phyloP scores from a whole-genome alignment of 2,888 invertebrate species.

The Sussaba pulchella region DNA sequence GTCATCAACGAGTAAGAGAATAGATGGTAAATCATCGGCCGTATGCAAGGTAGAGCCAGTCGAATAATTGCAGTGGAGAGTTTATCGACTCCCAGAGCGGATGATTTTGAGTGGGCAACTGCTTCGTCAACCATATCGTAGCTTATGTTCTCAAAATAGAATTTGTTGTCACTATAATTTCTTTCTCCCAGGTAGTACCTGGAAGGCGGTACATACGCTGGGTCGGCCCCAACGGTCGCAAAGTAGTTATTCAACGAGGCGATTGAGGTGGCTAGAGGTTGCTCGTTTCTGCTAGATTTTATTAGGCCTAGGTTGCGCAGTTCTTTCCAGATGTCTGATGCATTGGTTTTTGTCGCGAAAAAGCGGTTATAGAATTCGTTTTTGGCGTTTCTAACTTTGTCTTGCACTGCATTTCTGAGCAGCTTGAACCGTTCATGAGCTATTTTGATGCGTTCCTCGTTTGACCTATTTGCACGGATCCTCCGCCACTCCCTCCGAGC shows the following conservation, averaged over 20 bases:
- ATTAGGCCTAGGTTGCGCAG: conserved; percentile 12
- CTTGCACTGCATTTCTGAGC: conserved; percentile 19
- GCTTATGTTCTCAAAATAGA: conserved; percentile 9
- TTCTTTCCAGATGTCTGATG: conserved; percentile 7
- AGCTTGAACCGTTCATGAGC: conserved; percentile 1
- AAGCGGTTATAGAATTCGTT: conserved; percentile 5
- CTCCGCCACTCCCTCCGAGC: no score
- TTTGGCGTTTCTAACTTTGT: not conserved
- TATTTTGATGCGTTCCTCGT: not conserved
- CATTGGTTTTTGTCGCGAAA: not conserved
- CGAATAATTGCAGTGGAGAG: not conserved
- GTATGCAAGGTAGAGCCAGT: conserved; percentile 15
- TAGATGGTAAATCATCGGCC: conserved; percentile 30
- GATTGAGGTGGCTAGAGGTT: conserved; percentile 1
- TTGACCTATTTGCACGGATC: no score
- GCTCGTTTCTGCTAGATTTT: not conserved
- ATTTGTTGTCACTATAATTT: conserved; percentile 9
- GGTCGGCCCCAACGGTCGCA: not conserved
- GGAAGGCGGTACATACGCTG: not conserved
- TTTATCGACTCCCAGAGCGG: not conserved
- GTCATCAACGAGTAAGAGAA: not conserved
- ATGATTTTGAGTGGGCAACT: not conserved
- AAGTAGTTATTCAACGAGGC: conserved; percentile 1
- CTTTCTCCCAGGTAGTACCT: conserved; percentile 17
- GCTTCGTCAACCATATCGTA: not conserved